Conservation (phyloP, 2,113 vertebrate genomes). For the Heliornis fulica region DNA sequence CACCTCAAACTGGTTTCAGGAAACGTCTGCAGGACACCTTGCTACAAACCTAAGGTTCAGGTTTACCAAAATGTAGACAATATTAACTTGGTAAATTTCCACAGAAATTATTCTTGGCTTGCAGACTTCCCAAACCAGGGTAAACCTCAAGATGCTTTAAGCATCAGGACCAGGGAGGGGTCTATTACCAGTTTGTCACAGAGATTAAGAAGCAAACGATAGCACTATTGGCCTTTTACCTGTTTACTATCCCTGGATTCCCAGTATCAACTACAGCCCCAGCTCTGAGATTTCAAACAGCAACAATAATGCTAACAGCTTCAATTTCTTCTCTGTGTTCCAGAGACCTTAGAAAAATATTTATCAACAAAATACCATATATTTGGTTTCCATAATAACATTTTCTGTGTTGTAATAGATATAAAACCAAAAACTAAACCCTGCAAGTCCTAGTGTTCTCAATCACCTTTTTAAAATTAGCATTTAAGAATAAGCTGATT, state of each 20-base stretch:
- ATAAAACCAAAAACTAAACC: neutral
- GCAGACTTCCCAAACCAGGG: neutral
- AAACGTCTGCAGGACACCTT: neutral
- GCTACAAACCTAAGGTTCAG: neutral
- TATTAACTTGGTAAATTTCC: neutral
- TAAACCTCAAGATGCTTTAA: neutral
- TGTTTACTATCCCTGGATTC: neutral
- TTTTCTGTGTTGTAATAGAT: neutral
- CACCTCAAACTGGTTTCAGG: neutral
- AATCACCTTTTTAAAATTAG: neutral
- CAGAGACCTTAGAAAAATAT: neutral
- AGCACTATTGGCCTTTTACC: neutral
- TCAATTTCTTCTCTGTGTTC: neutral
- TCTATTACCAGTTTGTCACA: neutral
- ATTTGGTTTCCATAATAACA: slow-evolving; percentile 1
- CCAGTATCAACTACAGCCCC: neutral
- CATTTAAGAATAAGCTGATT: neutral
- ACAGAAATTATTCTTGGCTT: neutral
- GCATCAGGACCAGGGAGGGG: neutral
- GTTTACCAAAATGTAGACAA: neutral
- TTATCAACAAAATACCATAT: slow-evolving; percentile 1
- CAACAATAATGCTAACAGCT: neutral
- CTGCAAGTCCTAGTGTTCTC: neutral
- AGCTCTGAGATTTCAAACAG: neutral
- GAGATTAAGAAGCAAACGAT: neutral